Base-by-base conservation (phyloP, 2,888 invertebrate species). In the Platynereis dumerilii region DNA sequence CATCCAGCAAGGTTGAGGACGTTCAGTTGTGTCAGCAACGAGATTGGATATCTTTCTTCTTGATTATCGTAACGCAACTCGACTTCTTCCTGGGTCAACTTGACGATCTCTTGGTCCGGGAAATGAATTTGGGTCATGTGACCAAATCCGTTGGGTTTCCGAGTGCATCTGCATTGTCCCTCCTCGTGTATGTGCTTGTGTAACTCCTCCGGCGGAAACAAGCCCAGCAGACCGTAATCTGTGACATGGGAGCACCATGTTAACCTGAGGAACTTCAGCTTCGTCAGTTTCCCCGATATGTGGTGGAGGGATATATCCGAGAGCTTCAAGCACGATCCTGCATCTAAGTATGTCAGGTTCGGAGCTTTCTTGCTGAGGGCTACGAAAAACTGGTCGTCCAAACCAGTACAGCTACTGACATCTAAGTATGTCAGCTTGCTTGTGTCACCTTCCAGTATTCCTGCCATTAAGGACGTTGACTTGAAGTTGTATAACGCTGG, bases 281-380 rank as follows among this genome's bases (percentile, higher is more conserved):
- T 82, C 20, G 87, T 79, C 74, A 91, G 87, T 74, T 90, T 87
- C 73, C 88, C 87, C 67, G 91, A 89, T 71, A 92, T 87, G 52
- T 87, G 88, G 84, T 91, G 89, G 60, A 91, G 85, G 22, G 78
- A 88, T 66, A 86, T 86, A 76, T 91, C 90, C 2, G 90, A 90
- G 0, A 91, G 88, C n/a, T 88, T 89, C 83, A 89, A 88, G 78
- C 91, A 91, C 72, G 88, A 89, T 65, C 89, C 89, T 55, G 91
- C 78, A 78, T 91, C 89, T 26, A 92, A 84, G 26, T 86, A 81
- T 0, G 84, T 86, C 53, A 91, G 82, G 65, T 87, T 87, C 0
- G 87, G 87, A 63, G 90, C 83, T 70, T 85, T 86, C 73, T 87
- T 86, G 10, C 89, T 88, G 64, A 91, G 86, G 75, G 86, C 85